Percentiles rank a stretch among this genome's conserved stretches.
phyloP scores from a whole-genome alignment of 1,140 invertebrate genomes.

The Drosophila arizonae region DNA sequence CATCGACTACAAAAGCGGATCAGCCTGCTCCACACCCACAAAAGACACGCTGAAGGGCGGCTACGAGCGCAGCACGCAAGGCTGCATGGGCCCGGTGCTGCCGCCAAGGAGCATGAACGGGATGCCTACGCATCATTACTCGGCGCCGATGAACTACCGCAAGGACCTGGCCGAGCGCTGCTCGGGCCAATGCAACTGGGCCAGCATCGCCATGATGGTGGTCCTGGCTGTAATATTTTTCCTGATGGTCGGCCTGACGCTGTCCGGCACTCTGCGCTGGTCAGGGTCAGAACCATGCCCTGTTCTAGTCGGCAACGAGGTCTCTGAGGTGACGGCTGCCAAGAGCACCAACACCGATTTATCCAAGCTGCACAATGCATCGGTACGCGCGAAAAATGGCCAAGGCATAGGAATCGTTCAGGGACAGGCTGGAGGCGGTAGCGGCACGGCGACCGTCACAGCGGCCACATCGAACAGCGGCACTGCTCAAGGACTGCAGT shows the following conservation, averaged over 20 bases:
- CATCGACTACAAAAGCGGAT: slow-evolving; percentile 90
- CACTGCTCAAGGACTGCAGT: slow-evolving; percentile 70
- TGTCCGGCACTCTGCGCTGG: slow-evolving; percentile 91
- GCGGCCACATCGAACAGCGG: slow-evolving; percentile 71
- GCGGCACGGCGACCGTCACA: slow-evolving; percentile 52
- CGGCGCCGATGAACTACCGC: slow-evolving; percentile 88
- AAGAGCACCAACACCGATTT: slow-evolving; percentile 82
- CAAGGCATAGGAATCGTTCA: slow-evolving; percentile 83
- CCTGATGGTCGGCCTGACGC: slow-evolving; percentile 93
- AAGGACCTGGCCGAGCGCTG: slow-evolving; percentile 93
- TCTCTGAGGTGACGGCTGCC: slow-evolving; percentile 79
- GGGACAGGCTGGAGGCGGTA: slow-evolving; percentile 83
- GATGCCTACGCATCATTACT: slow-evolving; percentile 80
- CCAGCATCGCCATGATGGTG: slow-evolving; percentile 93
- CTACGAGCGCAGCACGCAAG: slow-evolving; percentile 85
- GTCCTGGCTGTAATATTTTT: slow-evolving; percentile 91
- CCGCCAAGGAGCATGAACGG: slow-evolving; percentile 88
- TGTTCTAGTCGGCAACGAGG: slow-evolving; percentile 89
- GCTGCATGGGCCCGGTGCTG: slow-evolving; percentile 86
- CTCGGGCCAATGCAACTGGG: slow-evolving; percentile 96
- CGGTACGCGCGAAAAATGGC: slow-evolving; percentile 85
- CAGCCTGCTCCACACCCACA: slow-evolving; percentile 82
- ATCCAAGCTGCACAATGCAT: slow-evolving; percentile 83
- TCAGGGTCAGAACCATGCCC: slow-evolving; percentile 91
- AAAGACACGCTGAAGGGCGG: slow-evolving; percentile 86